Evolutionary conservation across 2,888 invertebrate genomes (phyloP).

Genomic region (Thecophora atra): DNA sequence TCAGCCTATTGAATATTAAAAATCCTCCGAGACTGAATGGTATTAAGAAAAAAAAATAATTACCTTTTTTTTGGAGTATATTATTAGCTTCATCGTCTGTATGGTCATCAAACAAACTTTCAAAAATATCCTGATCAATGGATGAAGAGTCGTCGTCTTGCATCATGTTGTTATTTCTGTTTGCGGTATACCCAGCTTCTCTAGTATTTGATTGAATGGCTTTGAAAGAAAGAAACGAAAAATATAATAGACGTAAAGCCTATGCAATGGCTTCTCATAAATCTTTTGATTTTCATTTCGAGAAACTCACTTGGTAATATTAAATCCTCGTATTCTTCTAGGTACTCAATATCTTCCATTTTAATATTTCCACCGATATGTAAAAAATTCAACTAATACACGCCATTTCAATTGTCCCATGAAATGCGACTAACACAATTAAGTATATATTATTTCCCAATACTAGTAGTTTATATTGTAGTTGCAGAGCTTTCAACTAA

Average conservation of each 20-base stretch:
- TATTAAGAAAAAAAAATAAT: too few relatives aligned
- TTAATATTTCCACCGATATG: slow-evolving; percentile 33
- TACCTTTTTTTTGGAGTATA: slow-evolving; percentile 46
- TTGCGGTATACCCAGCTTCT: slow-evolving; percentile 37
- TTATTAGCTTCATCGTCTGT: slow-evolving; percentile 53
- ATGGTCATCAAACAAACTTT: slow-evolving; percentile 56
- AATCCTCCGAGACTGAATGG: too few relatives aligned
- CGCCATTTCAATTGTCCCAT: slow-evolving; percentile 20
- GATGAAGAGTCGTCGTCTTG: slow-evolving; percentile 54
- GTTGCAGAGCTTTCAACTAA: background rate
- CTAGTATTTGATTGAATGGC: slow-evolving; percentile 29
- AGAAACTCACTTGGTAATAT: slow-evolving; percentile 58
- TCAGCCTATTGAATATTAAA: too few relatives aligned
- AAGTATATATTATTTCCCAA: too few relatives aligned
- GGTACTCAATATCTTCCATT: slow-evolving; percentile 63
- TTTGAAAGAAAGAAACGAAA: slow-evolving; percentile 1
- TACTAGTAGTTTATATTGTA: too few relatives aligned
- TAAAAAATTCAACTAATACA: slow-evolving; percentile 19
- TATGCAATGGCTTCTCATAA: background rate
- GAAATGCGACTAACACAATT: slow-evolving; percentile 17
- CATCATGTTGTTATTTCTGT: slow-evolving; percentile 30
- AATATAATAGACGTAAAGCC: background rate
- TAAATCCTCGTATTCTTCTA: slow-evolving; percentile 63
- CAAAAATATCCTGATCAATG: slow-evolving; percentile 58
- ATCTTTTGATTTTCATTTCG: background rate